A percentile compares a stretch with the other conserved stretches of the same genome.
Evolutionary conservation across 2,797 vertebrate genomes (phyloP).

Genomic region (Melanotaenia pygmaea): DNA sequence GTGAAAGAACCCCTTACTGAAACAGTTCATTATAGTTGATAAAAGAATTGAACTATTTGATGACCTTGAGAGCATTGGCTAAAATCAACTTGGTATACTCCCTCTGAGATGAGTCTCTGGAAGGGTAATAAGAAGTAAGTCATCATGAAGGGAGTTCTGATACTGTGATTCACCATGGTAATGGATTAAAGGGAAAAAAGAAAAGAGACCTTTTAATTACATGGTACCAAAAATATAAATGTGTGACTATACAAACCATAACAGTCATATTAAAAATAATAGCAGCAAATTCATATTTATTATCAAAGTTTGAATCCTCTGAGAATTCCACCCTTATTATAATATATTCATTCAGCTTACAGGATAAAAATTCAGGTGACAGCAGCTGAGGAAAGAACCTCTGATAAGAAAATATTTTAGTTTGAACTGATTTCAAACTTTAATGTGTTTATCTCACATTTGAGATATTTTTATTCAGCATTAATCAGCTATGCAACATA

Average conservation of each 20-base stretch:
- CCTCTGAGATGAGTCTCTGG: neutral
- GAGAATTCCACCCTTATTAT: too few species aligned
- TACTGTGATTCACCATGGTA: slow-evolving; percentile 4
- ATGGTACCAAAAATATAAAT: neutral
- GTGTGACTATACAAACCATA: neutral
- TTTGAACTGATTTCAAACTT: neutral
- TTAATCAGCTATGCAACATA: neutral
- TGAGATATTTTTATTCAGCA: neutral
- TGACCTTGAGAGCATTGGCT: neutral
- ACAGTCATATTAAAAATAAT: neutral
- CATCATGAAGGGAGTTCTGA: neutral
- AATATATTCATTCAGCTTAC: neutral
- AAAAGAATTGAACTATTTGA: neutral
- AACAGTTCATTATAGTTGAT: neutral
- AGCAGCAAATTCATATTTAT: neutral
- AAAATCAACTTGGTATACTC: neutral
- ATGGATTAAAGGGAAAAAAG: neutral
- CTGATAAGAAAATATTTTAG: neutral
- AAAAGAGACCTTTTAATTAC: neutral
- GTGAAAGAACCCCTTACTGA: neutral
- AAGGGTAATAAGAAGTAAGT: neutral
- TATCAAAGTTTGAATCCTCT: neutral
- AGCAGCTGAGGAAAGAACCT: neutral
- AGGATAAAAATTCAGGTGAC: neutral
- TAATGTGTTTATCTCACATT: neutral